A percentile compares a stretch with the other conserved stretches of the same genome.
Evolutionary conservation across 2,888 invertebrate species (phyloP).

Genomic region (Cheilosia urbana): DNA sequence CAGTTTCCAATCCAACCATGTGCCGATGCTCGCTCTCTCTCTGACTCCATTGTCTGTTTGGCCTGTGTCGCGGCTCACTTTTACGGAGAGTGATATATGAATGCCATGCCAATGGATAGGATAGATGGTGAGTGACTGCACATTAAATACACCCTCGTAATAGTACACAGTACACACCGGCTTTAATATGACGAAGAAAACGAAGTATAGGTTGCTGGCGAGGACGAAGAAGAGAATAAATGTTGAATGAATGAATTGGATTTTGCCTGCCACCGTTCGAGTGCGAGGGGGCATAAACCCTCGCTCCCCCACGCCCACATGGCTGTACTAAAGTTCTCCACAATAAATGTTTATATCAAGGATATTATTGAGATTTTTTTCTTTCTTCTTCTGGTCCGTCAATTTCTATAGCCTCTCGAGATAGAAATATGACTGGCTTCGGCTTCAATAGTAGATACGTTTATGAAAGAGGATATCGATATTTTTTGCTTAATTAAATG

Average conservation of each 20-base stretch:
- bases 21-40: constrained; percentile 31
- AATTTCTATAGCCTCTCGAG: constrained; percentile 17
- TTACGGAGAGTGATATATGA: constrained; percentile 62
- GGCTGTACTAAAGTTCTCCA: constrained; percentile 51
- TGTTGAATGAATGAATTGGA: constrained; percentile 74
- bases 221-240: constrained; percentile 47
- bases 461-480: constrained; percentile 19
- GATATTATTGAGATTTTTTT: constrained; percentile 69
- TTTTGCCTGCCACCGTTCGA: constrained; percentile 18
- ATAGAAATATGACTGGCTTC: constrained; percentile 2
- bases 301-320: constrained; percentile 5
- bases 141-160: constrained; percentile 68
- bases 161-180: constrained; percentile 49
- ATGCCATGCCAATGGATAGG: constrained; percentile 64
- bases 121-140: constrained; percentile 66
- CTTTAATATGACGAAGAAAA: constrained; percentile 66
- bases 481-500: constrained; percentile 55
- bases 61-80: constrained; percentile 12
- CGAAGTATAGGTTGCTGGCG: constrained; percentile 31
- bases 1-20: constrained; percentile 19
- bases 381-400: constrained; percentile 16
- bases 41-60: not conserved
- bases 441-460: not conserved
- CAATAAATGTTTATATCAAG: constrained; percentile 72
- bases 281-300: not conserved